Base-by-base conservation (phyloP, 92 coral and sea anemone species). In the Epizoanthus scotinus region DNA sequence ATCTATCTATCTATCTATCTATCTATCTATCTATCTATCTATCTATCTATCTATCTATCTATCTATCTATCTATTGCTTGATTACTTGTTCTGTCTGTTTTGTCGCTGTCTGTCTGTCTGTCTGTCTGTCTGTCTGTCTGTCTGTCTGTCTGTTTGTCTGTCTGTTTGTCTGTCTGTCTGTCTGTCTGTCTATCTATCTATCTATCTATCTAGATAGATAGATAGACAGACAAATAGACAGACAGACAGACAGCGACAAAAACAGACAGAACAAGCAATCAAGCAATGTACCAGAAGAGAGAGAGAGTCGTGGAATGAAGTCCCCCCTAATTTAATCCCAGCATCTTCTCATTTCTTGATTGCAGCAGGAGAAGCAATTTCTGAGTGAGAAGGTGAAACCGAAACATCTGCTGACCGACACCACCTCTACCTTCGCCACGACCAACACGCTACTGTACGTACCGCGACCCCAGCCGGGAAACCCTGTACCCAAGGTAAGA, bases 401-500 rank as follows among this genome's bases (percentile, higher is more conserved):
- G 55, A 22, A 54, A 75, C 68, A 75, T 25, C 68, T 34, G 5
- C 9, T 31, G 31, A 75, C 81, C 42, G 81, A 75, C 67, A 75
- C 84, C 34, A 70, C 86, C 52, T 87, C 97, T 8, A 54, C 91
- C 2, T 61, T 70, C 50, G 66, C 90, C 15, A 87, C 87, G 0
- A 68, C 88, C 19, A 87, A 90, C 24, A 86, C 97, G 6, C 87
- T 67, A 24, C 82, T 92, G 18, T 92, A 87, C 55, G 75, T 89
- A 31, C 95, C 95, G 0, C 81, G 71, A 49, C 90, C 93, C 0
- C 49, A 67, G 55, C 62, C 88, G 49, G 92, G 86, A 77, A 88
- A 82, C 82, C 89, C 89, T 50, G 82, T 81, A 40, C 81, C 89
- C 12, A 84, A 89, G 92, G 92, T 89, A 55, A 77, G 67, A 10